Base-by-base conservation (phyloP, 2,888 invertebrate species). In the Sericinus montela region DNA sequence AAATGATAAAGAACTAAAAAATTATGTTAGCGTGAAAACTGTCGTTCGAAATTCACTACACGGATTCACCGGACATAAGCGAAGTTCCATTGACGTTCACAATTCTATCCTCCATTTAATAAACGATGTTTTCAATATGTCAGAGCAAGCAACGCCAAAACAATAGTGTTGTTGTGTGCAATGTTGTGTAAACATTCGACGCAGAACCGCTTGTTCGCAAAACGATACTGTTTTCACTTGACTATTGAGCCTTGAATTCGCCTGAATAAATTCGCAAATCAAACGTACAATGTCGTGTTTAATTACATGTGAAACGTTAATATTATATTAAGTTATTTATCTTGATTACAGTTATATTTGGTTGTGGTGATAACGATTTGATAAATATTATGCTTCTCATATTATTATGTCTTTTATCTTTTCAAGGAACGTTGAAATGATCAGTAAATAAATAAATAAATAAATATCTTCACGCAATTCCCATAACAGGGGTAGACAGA, bases 41-140 rank as follows among this genome's bases (percentile, higher is more conserved):
- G 30, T 28, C 45, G 50, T 45, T 19, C 37, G 29, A 30, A 41
- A 36, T 37, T 36, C 50, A 50, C 50, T 41, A 15, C 45, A 41
- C 50, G 41, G 50, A 50, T 50, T 45, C 50, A 45, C 50, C 50
- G 50, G 50, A 50, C 50, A 50, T 45, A 32, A 49, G 41, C 41
- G 28, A 35, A 35, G 49, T 49, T 50, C 50, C 45, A 45, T 45
- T 37, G 45, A 37, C 30, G 50, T 50, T 45, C 45, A 50, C 45
- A 45, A 45, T 45, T 32, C 45, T 41, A 45, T 50, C 36, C 36
- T 45, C 41, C 30, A 41, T 50, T 41, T 23, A 34, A 37, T 37
- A 30, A 36, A 11, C 43, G 44, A 29, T 50, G 50, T 50, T 50
- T 45, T 41, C 49, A 50, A 50, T 50, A 41, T 39, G 29, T 39